Percentiles rank a stretch among this genome's conserved stretches.
Conservation (phyloP, 1,140 invertebrate species). For the Cotesia glomerata region DNA sequence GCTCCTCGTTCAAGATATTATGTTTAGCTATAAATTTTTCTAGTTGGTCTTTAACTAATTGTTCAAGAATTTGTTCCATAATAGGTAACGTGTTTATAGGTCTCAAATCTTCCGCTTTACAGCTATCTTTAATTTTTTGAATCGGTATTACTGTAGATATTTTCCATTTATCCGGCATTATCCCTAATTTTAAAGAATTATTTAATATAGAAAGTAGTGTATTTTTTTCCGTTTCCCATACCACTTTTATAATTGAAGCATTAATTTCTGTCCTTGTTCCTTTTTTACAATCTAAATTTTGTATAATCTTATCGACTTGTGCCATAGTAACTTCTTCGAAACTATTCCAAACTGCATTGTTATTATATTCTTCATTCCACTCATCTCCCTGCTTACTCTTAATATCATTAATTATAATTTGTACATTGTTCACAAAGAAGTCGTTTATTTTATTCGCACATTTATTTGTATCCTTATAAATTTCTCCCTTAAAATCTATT, state of each 20-base stretch:
- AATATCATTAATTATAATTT: background rate
- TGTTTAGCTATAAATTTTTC: constrained; percentile 16
- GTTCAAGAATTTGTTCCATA: constrained; percentile 34
- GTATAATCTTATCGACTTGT: background rate
- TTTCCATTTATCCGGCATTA: constrained; percentile 28
- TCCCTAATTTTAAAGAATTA: constrained; percentile 15
- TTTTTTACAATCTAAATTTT: background rate
- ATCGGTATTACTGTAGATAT: constrained; percentile 32
- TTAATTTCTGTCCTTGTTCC: background rate
- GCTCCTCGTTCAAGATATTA: constrained; percentile 18
- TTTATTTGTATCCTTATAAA: background rate
- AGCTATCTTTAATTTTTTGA: constrained; percentile 31
- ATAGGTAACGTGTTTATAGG: constrained; percentile 32
- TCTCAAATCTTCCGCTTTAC: constrained; percentile 27
- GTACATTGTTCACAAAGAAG: background rate
- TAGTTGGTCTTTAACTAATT: constrained; percentile 8
- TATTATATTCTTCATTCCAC: background rate
- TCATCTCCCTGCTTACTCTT: background rate
- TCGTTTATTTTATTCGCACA: background rate
- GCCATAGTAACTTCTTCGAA: background rate
- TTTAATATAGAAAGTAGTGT: constrained; percentile 17
- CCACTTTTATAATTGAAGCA: background rate
- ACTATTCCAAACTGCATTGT: background rate
- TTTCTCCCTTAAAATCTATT: background rate
- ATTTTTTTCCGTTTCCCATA: background rate